phyloP scores from a whole-genome alignment of 2,113 vertebrate genomes.

The Psophia crepitans region DNA sequence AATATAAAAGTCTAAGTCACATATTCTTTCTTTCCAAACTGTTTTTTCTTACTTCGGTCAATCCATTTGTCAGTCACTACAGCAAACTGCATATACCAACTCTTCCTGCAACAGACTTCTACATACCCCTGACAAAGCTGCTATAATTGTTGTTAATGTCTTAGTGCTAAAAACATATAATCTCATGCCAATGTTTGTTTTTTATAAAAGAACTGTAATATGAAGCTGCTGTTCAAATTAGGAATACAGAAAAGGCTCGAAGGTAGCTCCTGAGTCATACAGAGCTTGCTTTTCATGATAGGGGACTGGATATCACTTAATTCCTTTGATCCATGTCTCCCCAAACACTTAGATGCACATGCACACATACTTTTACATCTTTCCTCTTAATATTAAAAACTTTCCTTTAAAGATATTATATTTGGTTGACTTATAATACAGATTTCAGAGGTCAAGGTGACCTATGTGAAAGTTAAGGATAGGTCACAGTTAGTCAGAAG shows the following conservation, averaged over 20 bases:
- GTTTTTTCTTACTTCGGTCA: not conserved
- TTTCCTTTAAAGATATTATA: not conserved
- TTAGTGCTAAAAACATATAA: not conserved
- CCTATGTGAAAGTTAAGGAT: not conserved
- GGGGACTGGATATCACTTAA: not conserved
- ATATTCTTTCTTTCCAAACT: not conserved
- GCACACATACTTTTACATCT: not conserved
- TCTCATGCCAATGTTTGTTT: not conserved
- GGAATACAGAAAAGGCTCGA: not conserved
- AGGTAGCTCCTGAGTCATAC: not conserved
- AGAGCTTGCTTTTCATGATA: not conserved
- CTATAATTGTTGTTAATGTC: not conserved
- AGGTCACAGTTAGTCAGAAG: not conserved
- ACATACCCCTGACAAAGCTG: not conserved
- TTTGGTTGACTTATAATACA: not conserved
- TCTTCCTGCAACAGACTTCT: not conserved
- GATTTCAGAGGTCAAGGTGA: not conserved
- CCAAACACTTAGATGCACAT: not conserved
- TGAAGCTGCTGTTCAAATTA: not conserved
- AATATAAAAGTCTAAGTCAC: not conserved
- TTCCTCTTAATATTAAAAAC: not conserved
- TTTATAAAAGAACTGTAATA: not conserved
- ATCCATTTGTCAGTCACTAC: not conserved
- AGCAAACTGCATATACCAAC: not conserved
- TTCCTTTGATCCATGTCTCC: not conserved